These are phyloP conservation scores for Clarias laeviceps DNA, from an alignment of 2,797 vertebrate species.

Conservation along the genomic window DNA sequence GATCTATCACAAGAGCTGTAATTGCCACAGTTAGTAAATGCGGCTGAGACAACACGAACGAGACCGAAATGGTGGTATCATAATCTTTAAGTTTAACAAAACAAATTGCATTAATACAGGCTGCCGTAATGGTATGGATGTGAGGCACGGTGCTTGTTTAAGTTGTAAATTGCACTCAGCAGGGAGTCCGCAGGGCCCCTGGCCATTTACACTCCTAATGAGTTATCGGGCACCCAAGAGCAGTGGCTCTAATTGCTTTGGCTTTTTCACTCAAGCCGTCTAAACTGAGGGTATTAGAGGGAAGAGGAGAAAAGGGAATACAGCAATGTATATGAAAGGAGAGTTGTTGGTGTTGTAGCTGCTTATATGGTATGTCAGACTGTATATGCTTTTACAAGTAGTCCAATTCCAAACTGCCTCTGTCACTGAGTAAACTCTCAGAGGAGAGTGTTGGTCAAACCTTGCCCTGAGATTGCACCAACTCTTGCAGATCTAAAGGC, in stretches of 20 bases:
- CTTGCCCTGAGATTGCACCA: slow-evolving; percentile 40
- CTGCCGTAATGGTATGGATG: slow-evolving; percentile 50
- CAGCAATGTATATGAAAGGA: slow-evolving; percentile 39
- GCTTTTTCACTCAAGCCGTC: slow-evolving; percentile 60
- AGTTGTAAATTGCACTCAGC: slow-evolving; percentile 62
- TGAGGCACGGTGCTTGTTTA: slow-evolving; percentile 55
- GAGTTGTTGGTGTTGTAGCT: slow-evolving; percentile 33
- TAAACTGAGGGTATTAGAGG: slow-evolving; percentile 54
- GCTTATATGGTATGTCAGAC: slow-evolving; percentile 10
- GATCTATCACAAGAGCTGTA: slow-evolving; percentile 30
- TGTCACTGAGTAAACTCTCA: slow-evolving; percentile 30
- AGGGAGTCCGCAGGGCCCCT: slow-evolving; percentile 58
- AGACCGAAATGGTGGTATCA: slow-evolving; percentile 50
- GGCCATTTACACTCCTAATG: slow-evolving; percentile 68
- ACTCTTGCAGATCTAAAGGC: slow-evolving; percentile 35
- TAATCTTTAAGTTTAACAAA: slow-evolving; percentile 64
- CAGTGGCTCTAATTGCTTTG: slow-evolving; percentile 66
- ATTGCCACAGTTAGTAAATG: slow-evolving; percentile 50
- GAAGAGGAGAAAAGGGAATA: slow-evolving; percentile 43
- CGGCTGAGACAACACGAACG: slow-evolving; percentile 33
- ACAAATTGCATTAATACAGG: slow-evolving; percentile 60
- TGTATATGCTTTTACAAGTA: slow-evolving; percentile 21
- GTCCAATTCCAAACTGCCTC: slow-evolving; percentile 22
- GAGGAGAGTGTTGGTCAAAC: slow-evolving; percentile 27
- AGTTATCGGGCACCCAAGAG: slow-evolving; percentile 65